Evolutionary conservation across 2,113 vertebrate species (phyloP).

Genomic region (Dasyprocta punctata): DNA sequence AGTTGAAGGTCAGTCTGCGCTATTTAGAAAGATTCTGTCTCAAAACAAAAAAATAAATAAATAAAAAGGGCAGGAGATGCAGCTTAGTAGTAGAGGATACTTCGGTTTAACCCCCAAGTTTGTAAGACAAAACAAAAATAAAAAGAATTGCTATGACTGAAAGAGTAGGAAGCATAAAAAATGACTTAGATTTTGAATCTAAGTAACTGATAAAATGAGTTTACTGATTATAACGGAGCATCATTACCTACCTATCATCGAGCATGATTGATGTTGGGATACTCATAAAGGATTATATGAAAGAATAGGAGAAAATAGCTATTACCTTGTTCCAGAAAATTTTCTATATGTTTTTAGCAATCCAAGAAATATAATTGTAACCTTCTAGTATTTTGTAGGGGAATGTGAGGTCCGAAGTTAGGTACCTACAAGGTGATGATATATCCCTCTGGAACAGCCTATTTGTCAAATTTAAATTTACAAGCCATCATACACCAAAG

Average conservation of each 20-base stretch:
- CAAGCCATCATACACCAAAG: neutral
- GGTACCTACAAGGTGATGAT: neutral
- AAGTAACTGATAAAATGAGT: constrained; percentile 5
- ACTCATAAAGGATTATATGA: constrained; percentile 51
- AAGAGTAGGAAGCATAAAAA: neutral
- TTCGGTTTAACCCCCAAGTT: neutral
- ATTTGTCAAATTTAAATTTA: neutral
- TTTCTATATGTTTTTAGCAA: constrained; percentile 47
- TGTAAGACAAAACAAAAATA: neutral
- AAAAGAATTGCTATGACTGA: neutral
- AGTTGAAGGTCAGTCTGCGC: neutral
- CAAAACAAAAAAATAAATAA: neutral
- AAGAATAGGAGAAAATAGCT: neutral
- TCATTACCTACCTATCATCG: constrained; percentile 10
- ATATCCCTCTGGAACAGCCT: neutral
- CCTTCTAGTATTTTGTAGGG: neutral
- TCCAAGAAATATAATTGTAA: constrained; percentile 25
- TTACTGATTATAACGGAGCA: constrained; percentile 31
- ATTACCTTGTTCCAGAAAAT: constrained; percentile 42
- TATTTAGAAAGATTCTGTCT: neutral
- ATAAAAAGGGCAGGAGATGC: neutral
- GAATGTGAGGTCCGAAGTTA: neutral
- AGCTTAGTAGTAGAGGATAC: neutral
- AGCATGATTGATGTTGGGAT: constrained; percentile 6
- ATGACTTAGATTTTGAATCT: constrained; percentile 34